phyloP scores from a whole-genome alignment of 2,113 vertebrate genomes.

The Taxidea taxus region DNA sequence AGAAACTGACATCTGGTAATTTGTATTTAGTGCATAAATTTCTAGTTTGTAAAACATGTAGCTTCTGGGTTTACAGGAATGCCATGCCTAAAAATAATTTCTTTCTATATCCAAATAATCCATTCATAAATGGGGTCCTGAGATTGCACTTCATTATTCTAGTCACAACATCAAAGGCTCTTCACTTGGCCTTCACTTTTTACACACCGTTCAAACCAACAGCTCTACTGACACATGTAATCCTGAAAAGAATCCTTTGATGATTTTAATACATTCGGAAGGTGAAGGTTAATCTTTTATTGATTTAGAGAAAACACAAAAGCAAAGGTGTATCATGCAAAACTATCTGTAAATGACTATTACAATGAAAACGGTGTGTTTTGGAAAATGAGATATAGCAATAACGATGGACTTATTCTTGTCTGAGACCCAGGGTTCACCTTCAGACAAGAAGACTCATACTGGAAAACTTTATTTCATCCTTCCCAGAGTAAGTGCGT shows the following conservation, averaged over 20 bases:
- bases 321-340: neutral
- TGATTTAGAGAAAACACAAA: neutral
- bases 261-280: conserved; percentile 12
- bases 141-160: neutral
- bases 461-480: neutral
- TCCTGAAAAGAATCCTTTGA: neutral
- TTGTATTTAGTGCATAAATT: conserved; percentile 67
- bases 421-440: neutral
- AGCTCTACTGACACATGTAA: neutral
- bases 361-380: conserved; percentile 20
- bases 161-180: neutral
- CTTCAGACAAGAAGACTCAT: conserved; percentile 40
- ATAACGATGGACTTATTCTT: conserved; percentile 26
- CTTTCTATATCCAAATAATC: conserved; percentile 60
- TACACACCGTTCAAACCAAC: neutral
- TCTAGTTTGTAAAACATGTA: conserved; percentile 62
- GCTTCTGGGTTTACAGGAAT: conserved; percentile 61
- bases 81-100: conserved; percentile 59
- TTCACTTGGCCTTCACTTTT: neutral
- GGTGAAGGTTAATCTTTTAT: neutral
- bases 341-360: neutral
- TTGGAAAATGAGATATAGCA: conserved; percentile 38
- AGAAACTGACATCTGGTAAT: conserved; percentile 51
- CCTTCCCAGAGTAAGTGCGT: neutral
- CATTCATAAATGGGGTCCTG: neutral